Base-by-base conservation (phyloP, 2,797 vertebrate species). In the Amphiprion clarkii region DNA sequence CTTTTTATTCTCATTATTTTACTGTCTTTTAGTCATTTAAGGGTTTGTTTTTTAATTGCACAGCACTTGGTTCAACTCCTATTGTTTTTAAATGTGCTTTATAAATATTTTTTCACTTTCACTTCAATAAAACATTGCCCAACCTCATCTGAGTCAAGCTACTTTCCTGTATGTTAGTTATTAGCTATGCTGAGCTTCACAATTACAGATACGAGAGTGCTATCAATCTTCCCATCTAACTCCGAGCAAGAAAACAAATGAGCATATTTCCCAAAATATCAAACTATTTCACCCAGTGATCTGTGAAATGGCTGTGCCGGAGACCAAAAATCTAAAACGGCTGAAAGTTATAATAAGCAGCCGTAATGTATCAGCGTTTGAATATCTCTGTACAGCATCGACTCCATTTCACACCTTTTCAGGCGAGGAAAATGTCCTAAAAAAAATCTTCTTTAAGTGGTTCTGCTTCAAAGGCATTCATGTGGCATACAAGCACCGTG, bases 381-480 rank as follows among this genome's bases (percentile, higher is more conserved):
- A 14, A 61, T 49, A 40, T 67, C 11, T 77, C 33, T 51, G 42
- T 33, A 25, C 67, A 51, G 36, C 23, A 21, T 31, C 40, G 51
- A 60, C 36, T 61, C 53, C 23, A 23, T 54, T 76, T 80, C 61
- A 80, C 65, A 74, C 23, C n/a, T 62, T 62, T 54, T 25, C 23
- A 46, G 60, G 2, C 12, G 2, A 9, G 17, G 44, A 21, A 71
- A 36, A 67, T 17, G 12, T 49, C 65, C 25, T 25, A 17, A 52
- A 70, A 31, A 31, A 78, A 81, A 63, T 62, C 56, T 58, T 58
- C 36, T 48, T 69, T 46, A 57, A 55, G 66, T 78, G 72, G 54
- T 23, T 70, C 25, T 53, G 58, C 82, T 68, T 61, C 62, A 85
- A 81, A 81, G 79, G 78, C 46, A 54, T 56, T 67, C 40, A 44